Conservation (phyloP, 2,888 invertebrate genomes). For the Syritta pipiens region DNA sequence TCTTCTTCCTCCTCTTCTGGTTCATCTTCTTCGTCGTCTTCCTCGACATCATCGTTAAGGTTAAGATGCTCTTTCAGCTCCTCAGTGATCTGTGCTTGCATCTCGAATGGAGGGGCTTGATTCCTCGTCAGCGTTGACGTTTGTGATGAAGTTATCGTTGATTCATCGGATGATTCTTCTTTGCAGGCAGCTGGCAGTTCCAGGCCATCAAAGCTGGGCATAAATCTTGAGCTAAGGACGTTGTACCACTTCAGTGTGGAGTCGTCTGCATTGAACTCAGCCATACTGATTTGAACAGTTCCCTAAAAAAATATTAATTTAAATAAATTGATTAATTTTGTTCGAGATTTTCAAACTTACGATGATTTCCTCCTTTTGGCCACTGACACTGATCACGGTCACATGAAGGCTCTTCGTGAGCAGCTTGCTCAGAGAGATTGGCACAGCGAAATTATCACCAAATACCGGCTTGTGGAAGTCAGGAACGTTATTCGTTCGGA, state of each 20-base stretch:
- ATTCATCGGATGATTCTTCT: slow-evolving; percentile 98
- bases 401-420: slow-evolving; percentile 94
- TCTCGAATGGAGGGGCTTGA: slow-evolving; percentile 84
- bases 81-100: slow-evolving; percentile 80
- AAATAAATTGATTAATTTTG: too few species aligned
- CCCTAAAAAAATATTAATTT: slow-evolving; percentile 83
- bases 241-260: slow-evolving; percentile 96
- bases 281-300: slow-evolving; percentile 96
- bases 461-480: slow-evolving; percentile 88
- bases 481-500: slow-evolving; percentile 86
- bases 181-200: slow-evolving; percentile 79
- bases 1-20: slow-evolving; percentile 80
- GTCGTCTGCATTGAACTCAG: slow-evolving; percentile 94
- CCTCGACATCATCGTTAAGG: slow-evolving; percentile 80
- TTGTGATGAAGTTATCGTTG: slow-evolving; percentile 97
- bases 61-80: slow-evolving; percentile 76
- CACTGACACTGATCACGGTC: slow-evolving; percentile 88
- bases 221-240: slow-evolving; percentile 90
- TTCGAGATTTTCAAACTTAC: slow-evolving; percentile 83
- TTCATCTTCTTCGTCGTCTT: slow-evolving; percentile 83
- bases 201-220: slow-evolving; percentile 81
- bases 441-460: slow-evolving; percentile 88
- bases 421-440: slow-evolving; percentile 87
- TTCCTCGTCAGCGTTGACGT: slow-evolving; percentile 97
- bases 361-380: slow-evolving; percentile 90